Conservation (phyloP, 2,113 vertebrate genomes). For the Balaeniceps rex region DNA sequence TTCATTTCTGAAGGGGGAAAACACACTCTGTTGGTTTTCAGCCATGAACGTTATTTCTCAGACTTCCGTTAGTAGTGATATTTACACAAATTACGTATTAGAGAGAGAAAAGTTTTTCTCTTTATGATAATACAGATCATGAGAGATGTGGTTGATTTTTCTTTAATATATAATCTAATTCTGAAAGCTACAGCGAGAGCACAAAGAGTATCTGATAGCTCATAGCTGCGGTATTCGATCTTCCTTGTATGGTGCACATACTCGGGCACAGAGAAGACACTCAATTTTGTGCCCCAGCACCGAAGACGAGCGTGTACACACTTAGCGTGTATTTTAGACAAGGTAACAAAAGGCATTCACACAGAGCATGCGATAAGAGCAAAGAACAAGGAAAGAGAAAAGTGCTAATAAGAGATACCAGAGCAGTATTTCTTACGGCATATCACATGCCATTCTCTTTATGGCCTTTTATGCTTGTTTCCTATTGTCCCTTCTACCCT, state of each 20-base stretch:
- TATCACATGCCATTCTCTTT: neutral
- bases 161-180: neutral
- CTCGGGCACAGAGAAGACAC: neutral
- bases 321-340: neutral
- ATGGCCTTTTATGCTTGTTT: neutral
- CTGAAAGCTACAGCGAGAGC: neutral
- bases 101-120: neutral
- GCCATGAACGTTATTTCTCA: neutral
- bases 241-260: neutral
- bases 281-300: neutral
- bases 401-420: neutral
- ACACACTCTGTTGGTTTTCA: neutral
- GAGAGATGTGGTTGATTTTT: neutral
- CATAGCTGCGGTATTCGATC: neutral
- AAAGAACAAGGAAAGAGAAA: neutral
- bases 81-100: neutral
- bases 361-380: fast-evolving
- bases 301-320: fast-evolving
- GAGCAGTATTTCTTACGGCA: neutral
- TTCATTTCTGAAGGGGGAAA: neutral
- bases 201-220: neutral
- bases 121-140: neutral
- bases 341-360: neutral
- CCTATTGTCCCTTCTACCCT: neutral
- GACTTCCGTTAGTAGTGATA: neutral